phyloP scores from a whole-genome alignment of 2,113 vertebrate genomes.

The Albula glossodonta region DNA sequence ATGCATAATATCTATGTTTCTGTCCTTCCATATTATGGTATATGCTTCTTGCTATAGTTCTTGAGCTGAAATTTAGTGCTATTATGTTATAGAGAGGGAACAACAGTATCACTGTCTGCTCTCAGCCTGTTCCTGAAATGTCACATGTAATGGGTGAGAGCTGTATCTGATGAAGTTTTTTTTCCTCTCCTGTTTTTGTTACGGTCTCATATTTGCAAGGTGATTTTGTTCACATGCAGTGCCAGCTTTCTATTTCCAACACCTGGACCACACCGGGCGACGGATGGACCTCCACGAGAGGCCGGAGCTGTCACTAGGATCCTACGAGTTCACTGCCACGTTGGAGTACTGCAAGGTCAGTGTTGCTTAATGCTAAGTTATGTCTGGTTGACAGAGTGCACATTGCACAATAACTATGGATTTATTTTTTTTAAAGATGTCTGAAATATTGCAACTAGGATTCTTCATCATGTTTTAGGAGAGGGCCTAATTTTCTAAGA shows the following conservation, averaged over 20 bases:
- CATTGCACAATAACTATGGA: background rate
- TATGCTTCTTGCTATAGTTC: background rate
- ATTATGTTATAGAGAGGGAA: background rate
- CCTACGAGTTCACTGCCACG: conserved; percentile 88
- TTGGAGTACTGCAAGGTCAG: conserved; percentile 91
- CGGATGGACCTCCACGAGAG: conserved; percentile 87
- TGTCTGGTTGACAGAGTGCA: background rate
- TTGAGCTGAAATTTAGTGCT: background rate
- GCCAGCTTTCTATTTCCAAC: conserved; percentile 90
- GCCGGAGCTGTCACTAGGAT: conserved; percentile 93
- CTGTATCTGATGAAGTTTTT: background rate
- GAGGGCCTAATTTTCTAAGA: background rate
- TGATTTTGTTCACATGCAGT: conserved; percentile 66
- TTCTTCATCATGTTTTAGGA: background rate
- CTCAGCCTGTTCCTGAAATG: background rate
- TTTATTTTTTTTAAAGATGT: background rate
- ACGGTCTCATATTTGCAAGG: background rate
- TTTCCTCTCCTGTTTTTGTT: background rate
- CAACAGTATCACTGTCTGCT: background rate
- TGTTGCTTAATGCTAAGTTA: conserved; percentile 21
- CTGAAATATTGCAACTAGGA: background rate
- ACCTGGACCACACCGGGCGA: conserved; percentile 88
- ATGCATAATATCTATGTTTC: no score
- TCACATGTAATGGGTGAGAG: background rate
- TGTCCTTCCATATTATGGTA: background rate